Evolutionary conservation across 2,888 invertebrate genomes (phyloP).

Genomic region (Xylocampa areola): DNA sequence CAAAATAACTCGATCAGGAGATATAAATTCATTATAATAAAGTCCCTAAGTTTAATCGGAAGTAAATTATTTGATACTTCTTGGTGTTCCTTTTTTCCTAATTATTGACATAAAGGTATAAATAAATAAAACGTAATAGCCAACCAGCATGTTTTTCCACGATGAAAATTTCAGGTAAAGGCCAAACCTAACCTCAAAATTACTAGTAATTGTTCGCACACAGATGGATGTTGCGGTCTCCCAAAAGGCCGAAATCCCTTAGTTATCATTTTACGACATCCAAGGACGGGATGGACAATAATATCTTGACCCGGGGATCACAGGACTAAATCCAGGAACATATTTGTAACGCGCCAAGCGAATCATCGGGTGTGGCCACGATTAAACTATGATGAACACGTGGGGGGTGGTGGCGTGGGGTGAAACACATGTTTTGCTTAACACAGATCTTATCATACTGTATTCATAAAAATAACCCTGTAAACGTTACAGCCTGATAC

Average conservation of each 20-base stretch:
- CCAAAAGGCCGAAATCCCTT: constrained; percentile 7
- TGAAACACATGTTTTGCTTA: background rate
- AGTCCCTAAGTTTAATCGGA: too few relatives aligned
- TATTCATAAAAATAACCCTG: constrained; percentile 1
- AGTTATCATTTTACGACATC: constrained; percentile 26
- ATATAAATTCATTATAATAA: too few relatives aligned
- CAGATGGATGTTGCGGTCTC: background rate
- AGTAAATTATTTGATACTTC: too few relatives aligned
- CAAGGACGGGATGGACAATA: constrained; percentile 6
- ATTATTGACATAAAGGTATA: too few relatives aligned
- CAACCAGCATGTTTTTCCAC: background rate
- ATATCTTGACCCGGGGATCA: constrained; percentile 28
- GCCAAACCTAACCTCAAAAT: background rate
- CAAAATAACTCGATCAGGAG: too few relatives aligned
- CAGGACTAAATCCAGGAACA: constrained; percentile 14
- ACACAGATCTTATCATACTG: background rate
- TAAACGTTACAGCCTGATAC: background rate
- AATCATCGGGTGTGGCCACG: constrained; percentile 35
- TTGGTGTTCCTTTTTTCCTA: too few relatives aligned
- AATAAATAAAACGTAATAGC: background rate
- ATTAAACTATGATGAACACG: constrained; percentile 9
- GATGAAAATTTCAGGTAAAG: constrained; percentile 5
- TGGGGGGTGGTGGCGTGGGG: constrained; percentile 3
- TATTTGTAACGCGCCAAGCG: constrained; percentile 13
- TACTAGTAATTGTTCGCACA: constrained; percentile 9